Conservation (phyloP, 2,113 vertebrate species). For the Phrynocephalus versicolor region DNA sequence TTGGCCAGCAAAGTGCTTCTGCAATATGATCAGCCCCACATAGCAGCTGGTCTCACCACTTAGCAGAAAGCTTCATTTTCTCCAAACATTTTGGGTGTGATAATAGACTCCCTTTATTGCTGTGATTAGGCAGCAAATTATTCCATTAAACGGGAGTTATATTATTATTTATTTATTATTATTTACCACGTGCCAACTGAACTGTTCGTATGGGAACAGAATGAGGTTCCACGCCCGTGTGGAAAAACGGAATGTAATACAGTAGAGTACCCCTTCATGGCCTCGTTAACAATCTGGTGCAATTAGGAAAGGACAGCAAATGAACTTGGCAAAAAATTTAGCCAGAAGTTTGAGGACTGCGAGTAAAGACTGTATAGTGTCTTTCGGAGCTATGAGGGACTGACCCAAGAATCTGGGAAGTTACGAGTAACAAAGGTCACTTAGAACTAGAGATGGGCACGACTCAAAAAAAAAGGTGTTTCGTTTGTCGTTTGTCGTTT, state of each 20-base stretch:
- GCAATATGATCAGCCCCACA: conserved; percentile 37
- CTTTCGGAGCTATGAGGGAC: not conserved
- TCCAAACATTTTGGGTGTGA: conserved; percentile 45
- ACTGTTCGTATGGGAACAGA: not conserved
- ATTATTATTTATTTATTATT: conserved; percentile 46
- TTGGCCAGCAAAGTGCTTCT: conserved; percentile 33
- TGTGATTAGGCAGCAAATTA: conserved; percentile 34
- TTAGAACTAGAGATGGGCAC: too few relatives aligned
- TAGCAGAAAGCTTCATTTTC: conserved; percentile 39
- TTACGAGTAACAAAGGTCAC: not conserved
- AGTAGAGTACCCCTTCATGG: not conserved
- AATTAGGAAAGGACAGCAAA: not conserved
- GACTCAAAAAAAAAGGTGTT: too few relatives aligned
- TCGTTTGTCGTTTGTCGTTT: too few relatives aligned
- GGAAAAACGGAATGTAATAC: rapidly evolving
- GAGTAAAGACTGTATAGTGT: not conserved
- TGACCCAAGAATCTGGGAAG: not conserved
- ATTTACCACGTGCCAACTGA: conserved; percentile 20
- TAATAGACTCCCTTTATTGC: conserved; percentile 47
- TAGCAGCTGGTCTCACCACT: conserved; percentile 46
- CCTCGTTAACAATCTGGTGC: not conserved
- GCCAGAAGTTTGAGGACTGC: not conserved
- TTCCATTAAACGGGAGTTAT: conserved; percentile 43
- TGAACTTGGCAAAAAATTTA: not conserved
- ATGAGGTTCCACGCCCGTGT: not conserved